A percentile compares a stretch with the other conserved stretches of the same genome.
Conservation (phyloP, 2,888 invertebrate genomes). For the Cosmia pyralina region DNA sequence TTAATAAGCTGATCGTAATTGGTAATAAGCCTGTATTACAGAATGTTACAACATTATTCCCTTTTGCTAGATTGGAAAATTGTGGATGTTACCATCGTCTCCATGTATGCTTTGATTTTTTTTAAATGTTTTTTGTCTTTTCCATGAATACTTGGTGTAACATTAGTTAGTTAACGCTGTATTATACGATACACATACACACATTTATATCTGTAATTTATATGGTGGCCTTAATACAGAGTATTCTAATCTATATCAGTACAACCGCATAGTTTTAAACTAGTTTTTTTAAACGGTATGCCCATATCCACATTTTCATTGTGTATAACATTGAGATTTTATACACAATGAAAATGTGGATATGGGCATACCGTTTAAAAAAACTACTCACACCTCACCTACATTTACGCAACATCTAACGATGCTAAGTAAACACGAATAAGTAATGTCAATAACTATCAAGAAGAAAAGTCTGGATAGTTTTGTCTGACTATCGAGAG, state of each 20-base stretch:
- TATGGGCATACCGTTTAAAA: no score
- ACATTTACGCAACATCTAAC: constrained; percentile 33
- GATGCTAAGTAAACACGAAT: constrained; percentile 29
- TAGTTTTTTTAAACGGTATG: constrained; percentile 20
- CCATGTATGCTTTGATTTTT: neutral
- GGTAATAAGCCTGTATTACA: constrained; percentile 41
- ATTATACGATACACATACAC: neutral
- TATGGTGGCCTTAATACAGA: neutral
- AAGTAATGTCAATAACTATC: constrained; percentile 43
- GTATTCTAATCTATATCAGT: neutral
- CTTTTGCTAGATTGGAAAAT: constrained; percentile 16
- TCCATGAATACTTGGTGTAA: neutral
- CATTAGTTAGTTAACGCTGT: neutral
- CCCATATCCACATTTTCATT: constrained; percentile 11
- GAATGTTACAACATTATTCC: constrained; percentile 33
- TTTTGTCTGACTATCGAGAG: constrained; percentile 8
- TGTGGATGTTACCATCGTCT: neutral
- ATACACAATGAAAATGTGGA: no score
- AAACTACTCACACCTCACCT: constrained; percentile 9
- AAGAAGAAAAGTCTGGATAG: constrained; percentile 19
- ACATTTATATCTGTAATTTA: neutral
- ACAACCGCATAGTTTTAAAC: constrained; percentile 5
- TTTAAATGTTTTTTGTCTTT: neutral
- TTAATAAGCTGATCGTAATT: constrained; percentile 54
- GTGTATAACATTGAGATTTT: no score